phyloP scores from a whole-genome alignment of 2,888 invertebrate genomes.

The Nemotelus nigrinus region DNA sequence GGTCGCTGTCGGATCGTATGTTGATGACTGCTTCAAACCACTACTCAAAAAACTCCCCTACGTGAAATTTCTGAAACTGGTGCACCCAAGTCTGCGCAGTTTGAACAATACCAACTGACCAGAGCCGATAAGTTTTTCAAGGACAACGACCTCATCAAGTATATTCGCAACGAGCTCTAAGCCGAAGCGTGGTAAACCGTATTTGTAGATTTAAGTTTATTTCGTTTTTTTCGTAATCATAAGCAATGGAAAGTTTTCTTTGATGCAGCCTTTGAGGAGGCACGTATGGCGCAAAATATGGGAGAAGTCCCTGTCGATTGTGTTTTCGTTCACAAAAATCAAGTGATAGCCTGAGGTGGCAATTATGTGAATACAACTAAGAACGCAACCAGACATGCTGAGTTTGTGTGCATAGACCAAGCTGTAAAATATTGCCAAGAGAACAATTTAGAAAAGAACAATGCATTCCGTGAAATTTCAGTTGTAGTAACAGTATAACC shows the following conservation, averaged over 20 bases:
- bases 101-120: slow-evolving; percentile 85
- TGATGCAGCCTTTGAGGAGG: slow-evolving; percentile 79
- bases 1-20: slow-evolving; percentile 84
- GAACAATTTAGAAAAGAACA: slow-evolving; percentile 67
- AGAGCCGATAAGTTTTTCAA: slow-evolving; percentile 63
- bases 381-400: slow-evolving; percentile 96
- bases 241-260: slow-evolving; percentile 69
- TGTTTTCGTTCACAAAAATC: slow-evolving; percentile 79
- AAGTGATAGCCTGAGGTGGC: slow-evolving; percentile 82
- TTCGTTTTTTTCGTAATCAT: slow-evolving; percentile 1
- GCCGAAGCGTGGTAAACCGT: slow-evolving; percentile 20
- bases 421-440: slow-evolving; percentile 72
- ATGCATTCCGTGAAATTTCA: slow-evolving; percentile 72
- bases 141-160: slow-evolving; percentile 57
- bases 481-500: slow-evolving; percentile 96
- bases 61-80: slow-evolving; percentile 68
- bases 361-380: slow-evolving; percentile 92
- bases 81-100: slow-evolving; percentile 85
- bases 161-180: slow-evolving; percentile 54
- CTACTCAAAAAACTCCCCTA: slow-evolving; percentile 65
- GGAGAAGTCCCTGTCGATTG: slow-evolving; percentile 99
- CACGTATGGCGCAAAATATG: slow-evolving; percentile 74
- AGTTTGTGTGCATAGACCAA: slow-evolving; percentile 92
- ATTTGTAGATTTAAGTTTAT: slow-evolving; percentile 1
- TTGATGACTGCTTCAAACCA: slow-evolving; percentile 73